A percentile compares a stretch with the other conserved stretches of the same genome.
Conservation (phyloP, 64 coral and sea anemone genomes). For the Dendrophyllia cribrosa region DNA sequence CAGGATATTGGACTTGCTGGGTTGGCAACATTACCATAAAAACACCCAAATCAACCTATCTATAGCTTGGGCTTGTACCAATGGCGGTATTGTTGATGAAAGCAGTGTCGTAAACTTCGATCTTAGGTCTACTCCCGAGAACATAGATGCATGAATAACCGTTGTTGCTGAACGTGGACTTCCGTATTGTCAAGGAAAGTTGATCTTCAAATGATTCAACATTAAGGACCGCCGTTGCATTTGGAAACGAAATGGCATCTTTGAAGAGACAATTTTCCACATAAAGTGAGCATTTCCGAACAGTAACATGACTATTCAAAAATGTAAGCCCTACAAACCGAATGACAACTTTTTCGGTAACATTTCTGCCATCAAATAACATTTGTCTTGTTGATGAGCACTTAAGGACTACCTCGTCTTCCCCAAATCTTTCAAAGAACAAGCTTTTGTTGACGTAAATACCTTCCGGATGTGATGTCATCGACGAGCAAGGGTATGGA, state of each 20-base stretch:
- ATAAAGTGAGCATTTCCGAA: neutral
- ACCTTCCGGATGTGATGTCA: neutral
- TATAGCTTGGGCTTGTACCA: neutral
- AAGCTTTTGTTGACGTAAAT: constrained; percentile 15
- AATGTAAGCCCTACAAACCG: neutral
- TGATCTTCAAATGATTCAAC: neutral
- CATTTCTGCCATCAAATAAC: neutral
- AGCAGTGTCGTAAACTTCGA: neutral
- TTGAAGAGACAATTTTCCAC: neutral
- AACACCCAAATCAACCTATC: neutral
- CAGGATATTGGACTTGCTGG: neutral
- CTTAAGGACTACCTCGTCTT: neutral
- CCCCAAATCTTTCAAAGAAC: neutral
- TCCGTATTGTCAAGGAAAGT: neutral
- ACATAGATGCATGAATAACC: neutral
- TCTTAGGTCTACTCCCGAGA: neutral
- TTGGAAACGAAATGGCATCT: neutral
- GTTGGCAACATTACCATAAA: neutral
- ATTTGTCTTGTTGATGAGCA: constrained; percentile 2
- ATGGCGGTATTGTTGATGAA: neutral
- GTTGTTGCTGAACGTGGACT: constrained; percentile 13
- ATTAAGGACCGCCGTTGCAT: constrained; percentile 1
- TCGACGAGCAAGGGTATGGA: constrained; percentile 14
- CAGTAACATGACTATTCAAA: neutral
- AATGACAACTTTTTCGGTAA: neutral